A percentile compares a stretch with the other conserved stretches of the same genome.
These are phyloP conservation scores for Macropis europaea DNA, from an alignment of 2,888 invertebrate species.

Conservation along the genomic window DNA sequence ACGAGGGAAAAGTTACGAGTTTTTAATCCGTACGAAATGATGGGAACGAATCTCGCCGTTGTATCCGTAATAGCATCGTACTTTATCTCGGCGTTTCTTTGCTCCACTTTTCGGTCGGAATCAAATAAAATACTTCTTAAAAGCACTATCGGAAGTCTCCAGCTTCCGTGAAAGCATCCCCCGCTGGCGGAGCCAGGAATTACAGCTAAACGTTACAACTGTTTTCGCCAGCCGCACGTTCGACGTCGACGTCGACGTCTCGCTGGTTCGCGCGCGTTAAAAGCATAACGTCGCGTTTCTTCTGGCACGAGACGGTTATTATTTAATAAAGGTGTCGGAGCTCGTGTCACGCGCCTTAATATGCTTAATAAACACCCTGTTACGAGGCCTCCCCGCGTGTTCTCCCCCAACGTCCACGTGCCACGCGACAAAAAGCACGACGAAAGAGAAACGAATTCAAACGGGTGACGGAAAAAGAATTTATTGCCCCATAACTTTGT, in stretches of 20 bases:
- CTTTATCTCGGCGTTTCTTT: conserved; percentile 36
- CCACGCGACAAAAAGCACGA: conserved; percentile 19
- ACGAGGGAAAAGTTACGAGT: conserved; percentile 50
- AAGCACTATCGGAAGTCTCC: conserved; percentile 53
- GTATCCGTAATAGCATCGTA: conserved; percentile 29
- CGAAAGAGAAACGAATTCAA: conserved; percentile 28
- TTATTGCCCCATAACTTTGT: conserved; percentile 39
- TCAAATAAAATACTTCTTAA: conserved; percentile 58
- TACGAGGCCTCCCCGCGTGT: background rate
- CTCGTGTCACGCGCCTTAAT: background rate
- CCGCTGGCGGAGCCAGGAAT: conserved; percentile 37
- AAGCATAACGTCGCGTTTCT: background rate
- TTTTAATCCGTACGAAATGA: conserved; percentile 59
- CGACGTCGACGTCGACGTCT: conserved; percentile 8
- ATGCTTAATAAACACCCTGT: conserved; percentile 35
- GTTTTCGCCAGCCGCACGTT: conserved; percentile 5
- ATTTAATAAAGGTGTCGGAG: conserved; percentile 12
- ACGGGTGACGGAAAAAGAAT: conserved; percentile 30
- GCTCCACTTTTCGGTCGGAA: conserved; percentile 56
- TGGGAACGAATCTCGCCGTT: conserved; percentile 43
- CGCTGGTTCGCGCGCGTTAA: background rate
- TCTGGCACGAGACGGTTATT: conserved; percentile 10
- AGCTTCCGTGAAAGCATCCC: conserved; percentile 51
- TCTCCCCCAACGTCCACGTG: conserved; percentile 10
- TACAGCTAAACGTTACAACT: conserved; percentile 40